Evolutionary conservation across 2,888 invertebrate species (phyloP).

Genomic region (Gerris lacustris): DNA sequence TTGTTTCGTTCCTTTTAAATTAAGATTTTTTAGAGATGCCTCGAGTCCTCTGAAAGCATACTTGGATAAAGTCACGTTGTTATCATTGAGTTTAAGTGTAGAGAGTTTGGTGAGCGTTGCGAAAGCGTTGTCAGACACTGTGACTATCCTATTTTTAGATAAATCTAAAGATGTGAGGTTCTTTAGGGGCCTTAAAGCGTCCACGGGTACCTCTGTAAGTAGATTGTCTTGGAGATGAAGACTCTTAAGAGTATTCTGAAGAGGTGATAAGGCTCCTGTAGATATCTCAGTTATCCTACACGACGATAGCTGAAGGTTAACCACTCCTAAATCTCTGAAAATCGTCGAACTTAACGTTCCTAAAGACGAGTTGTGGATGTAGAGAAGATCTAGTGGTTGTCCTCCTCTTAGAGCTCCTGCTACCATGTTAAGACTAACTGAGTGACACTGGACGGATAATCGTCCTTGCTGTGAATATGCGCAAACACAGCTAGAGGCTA

Average conservation of each 20-base stretch:
- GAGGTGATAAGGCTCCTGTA: conserved; percentile 65
- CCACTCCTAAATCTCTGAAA: conserved; percentile 56
- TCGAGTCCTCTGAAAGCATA: conserved; percentile 69
- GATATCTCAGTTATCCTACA: conserved; percentile 62
- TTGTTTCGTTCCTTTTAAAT: conserved; percentile 75
- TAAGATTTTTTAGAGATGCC: conserved; percentile 69
- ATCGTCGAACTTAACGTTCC: conserved; percentile 52
- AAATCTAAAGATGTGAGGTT: conserved; percentile 69
- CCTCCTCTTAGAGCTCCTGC: conserved; percentile 55
- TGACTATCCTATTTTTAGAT: conserved; percentile 63
- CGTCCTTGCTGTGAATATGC: conserved; percentile 74
- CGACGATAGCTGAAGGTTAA: conserved; percentile 73
- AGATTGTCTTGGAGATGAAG: conserved; percentile 71
- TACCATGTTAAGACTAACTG: conserved; percentile 62
- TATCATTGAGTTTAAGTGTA: conserved; percentile 75
- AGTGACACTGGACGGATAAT: conserved; percentile 79
- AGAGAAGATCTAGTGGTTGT: conserved; percentile 65
- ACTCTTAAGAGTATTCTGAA: conserved; percentile 66
- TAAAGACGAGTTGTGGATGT: conserved; percentile 77
- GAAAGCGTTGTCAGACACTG: conserved; percentile 61
- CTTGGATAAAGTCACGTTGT: conserved; percentile 60
- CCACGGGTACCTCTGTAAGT: conserved; percentile 62
- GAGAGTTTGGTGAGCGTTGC: conserved; percentile 56
- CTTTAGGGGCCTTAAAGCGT: conserved; percentile 52
- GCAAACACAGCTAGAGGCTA: conserved; percentile 76